Percentiles rank a stretch among this genome's conserved stretches.
Conservation (phyloP, 2,113 vertebrate species). For the Chloropsis hardwickii region DNA sequence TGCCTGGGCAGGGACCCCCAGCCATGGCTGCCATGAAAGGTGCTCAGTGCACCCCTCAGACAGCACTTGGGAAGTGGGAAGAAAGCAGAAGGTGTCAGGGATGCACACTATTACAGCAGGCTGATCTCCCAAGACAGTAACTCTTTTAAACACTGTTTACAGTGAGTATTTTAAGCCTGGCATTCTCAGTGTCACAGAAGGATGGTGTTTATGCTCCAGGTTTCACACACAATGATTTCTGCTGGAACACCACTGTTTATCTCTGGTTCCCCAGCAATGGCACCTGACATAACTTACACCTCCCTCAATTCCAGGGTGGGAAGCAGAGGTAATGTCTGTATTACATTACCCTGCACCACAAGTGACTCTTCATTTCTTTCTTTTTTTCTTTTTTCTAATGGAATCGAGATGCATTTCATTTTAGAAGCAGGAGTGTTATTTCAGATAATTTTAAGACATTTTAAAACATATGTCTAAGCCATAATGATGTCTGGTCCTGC, state of each 20-base stretch:
- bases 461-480: background rate
- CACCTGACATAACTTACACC: background rate
- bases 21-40: background rate
- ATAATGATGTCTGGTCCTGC: background rate
- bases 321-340: background rate
- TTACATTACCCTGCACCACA: background rate
- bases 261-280: background rate
- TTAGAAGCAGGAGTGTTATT: background rate
- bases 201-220: constrained; percentile 22
- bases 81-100: background rate
- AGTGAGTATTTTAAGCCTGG: background rate
- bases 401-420: background rate
- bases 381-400: background rate
- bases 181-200: background rate
- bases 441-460: background rate
- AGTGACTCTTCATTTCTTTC: background rate
- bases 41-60: background rate
- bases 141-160: background rate
- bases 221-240: background rate
- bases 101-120: background rate
- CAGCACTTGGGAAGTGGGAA: background rate
- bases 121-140: background rate
- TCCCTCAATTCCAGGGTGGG: background rate
- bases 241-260: constrained; percentile 3
- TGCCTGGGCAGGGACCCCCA: background rate